Percentiles rank a stretch among this genome's conserved stretches.
These are phyloP conservation scores for Murina feae DNA, from an alignment of 2,113 vertebrate genomes.

Conservation along the genomic window DNA sequence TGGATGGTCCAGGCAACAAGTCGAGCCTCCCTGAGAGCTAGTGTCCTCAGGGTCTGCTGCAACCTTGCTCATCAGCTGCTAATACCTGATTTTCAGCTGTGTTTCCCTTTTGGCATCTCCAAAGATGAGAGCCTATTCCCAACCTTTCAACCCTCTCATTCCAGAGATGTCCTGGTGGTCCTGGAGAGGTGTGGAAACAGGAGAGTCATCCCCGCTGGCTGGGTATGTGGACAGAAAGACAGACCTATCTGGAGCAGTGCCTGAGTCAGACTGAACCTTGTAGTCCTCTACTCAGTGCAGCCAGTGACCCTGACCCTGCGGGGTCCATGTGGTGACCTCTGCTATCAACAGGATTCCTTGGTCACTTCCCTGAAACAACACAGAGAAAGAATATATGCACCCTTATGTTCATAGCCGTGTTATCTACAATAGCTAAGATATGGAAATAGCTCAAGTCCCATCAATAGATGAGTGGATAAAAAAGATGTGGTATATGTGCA, in stretches of 20 bases:
- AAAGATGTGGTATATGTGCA: no score
- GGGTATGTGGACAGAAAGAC: not conserved
- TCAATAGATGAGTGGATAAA: no score
- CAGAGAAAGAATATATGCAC: no score
- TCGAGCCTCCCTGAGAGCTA: constrained; percentile 82
- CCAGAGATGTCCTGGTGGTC: constrained; percentile 80
- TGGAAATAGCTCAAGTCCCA: no score
- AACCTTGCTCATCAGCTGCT: constrained; percentile 87
- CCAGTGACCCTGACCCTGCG: not conserved
- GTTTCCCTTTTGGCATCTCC: constrained; percentile 87
- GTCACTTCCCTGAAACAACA: constrained; percentile 41
- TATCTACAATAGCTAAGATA: no score
- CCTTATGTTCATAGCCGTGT: no score
- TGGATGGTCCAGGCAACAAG: constrained; percentile 83
- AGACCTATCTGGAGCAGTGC: not conserved
- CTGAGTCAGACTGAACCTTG: accelerated
- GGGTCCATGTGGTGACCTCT: accelerated
- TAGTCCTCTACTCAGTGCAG: accelerated
- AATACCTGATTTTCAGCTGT: constrained; percentile 83
- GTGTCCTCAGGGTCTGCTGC: constrained; percentile 81
- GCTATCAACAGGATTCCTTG: not conserved
- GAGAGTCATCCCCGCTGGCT: constrained; percentile 86
- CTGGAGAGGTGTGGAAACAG: constrained; percentile 80
- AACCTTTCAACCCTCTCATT: constrained; percentile 81
- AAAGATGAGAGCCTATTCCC: constrained; percentile 83